Base-by-base conservation (phyloP, 2,888 invertebrate genomes). In the Harpagoxenus sublaevis region DNA sequence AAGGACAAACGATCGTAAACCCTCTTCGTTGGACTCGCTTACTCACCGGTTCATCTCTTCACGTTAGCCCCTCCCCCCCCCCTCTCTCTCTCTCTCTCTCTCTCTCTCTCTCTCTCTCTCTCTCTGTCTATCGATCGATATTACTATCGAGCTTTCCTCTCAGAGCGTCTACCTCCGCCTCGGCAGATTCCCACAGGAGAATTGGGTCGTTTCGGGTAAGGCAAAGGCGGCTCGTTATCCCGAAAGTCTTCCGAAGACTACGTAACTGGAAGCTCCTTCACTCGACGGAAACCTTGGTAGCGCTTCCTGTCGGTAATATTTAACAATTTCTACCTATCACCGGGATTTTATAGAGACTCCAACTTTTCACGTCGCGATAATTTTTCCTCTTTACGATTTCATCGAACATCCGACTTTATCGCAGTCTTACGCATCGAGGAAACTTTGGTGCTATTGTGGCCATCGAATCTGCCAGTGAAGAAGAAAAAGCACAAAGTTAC, bases 171-270 rank as follows among this genome's bases (percentile, higher is more conserved):
- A 53, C 57, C 71, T 55, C 45, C 39, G 42, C 55, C 65, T 84
- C 84, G 83, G 85, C 77, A 86, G 83, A 70, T 55, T 82, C 84
- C 66, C 74, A 65, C 51, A 79, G 66, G 62, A 73, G 84, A 90
- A 90, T 90, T 90, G 89, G 90, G 88, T 90, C 90, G 88, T 89
- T 88, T 85, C 70, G 63, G 66, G 55, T 55, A 45, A 73, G 45
- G 45, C 74, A 78, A 70, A 77, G 60, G 68, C 71, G 84, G 79
- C 89, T 90, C 90, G 90, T 90, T 90, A 90, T 90, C 86, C 83
- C 48, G 35, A 90, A 88, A 90, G 86, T 84, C 75, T 70, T 55
- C 84, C 83, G 35, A 74, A 75, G 68, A 84, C 82, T 65, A 51
- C 45, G 42, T 81, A 84, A 74, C 81, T 60, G 31, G 65, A 28